These are phyloP conservation scores for Gymnobelideus leadbeateri DNA, from an alignment of 2,113 vertebrate species.

Conservation along the genomic window DNA sequence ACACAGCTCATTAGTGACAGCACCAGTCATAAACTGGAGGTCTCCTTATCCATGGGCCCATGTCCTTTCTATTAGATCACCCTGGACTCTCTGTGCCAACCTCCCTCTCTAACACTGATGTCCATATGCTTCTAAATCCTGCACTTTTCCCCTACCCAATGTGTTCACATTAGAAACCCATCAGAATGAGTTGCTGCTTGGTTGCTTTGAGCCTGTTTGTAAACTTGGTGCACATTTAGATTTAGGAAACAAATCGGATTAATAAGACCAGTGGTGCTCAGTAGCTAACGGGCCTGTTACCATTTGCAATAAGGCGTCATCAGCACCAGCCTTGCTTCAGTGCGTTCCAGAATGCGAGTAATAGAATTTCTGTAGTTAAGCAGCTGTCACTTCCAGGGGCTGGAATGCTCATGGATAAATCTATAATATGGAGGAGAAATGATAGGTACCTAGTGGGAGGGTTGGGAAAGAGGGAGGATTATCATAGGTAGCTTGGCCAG, in stretches of 20 bases:
- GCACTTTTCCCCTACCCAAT: too few relatives aligned
- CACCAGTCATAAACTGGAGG: background rate
- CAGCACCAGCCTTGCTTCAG: background rate
- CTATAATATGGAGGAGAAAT: background rate
- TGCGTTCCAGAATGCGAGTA: conserved; percentile 60
- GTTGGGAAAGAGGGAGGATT: conserved; percentile 12
- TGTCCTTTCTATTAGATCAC: background rate
- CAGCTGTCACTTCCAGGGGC: conserved; percentile 52
- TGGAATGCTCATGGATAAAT: conserved; percentile 7
- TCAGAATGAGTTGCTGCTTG: conserved; percentile 28
- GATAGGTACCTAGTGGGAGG: background rate
- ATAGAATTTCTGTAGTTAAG: conserved; percentile 66
- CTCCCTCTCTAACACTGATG: background rate
- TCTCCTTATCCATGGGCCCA: background rate
- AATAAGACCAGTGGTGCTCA: conserved; percentile 16
- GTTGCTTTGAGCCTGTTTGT: conserved; percentile 37
- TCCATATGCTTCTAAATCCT: background rate
- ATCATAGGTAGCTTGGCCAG: background rate
- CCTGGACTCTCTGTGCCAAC: too few relatives aligned
- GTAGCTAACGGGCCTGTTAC: conserved; percentile 51
- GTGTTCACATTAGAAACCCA: conserved; percentile 31
- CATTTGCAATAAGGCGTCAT: conserved; percentile 8
- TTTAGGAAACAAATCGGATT: conserved; percentile 55
- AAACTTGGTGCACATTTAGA: conserved; percentile 47
- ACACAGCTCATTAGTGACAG: background rate